phyloP scores from a whole-genome alignment of 1,140 invertebrate species.

The Camponotus vicinus region DNA sequence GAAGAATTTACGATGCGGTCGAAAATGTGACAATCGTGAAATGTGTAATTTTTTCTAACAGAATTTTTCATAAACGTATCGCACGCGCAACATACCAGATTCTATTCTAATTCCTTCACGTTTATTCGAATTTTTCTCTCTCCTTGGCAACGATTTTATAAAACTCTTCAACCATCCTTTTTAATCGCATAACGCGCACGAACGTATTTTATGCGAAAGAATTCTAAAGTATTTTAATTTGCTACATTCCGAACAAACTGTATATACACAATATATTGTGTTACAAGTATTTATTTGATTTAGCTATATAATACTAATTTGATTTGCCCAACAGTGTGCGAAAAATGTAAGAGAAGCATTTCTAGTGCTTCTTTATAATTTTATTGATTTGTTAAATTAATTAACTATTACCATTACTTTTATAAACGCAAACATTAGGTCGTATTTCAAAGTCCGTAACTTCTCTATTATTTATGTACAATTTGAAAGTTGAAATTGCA shows the following conservation, averaged over 20 bases:
- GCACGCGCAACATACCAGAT: background rate
- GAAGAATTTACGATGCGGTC: background rate
- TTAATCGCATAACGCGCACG: background rate
- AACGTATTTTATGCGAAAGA: background rate
- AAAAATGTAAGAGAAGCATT: too few species aligned
- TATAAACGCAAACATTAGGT: background rate
- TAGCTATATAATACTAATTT: background rate
- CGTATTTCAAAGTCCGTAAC: background rate
- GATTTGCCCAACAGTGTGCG: background rate
- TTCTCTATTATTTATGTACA: background rate
- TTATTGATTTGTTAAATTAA: background rate
- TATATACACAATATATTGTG: background rate
- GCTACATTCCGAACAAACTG: background rate
- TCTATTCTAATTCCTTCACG: background rate
- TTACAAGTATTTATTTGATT: background rate
- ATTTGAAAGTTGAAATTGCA: background rate
- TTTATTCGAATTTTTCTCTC: background rate
- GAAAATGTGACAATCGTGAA: constrained; percentile 20
- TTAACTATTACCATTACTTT: background rate
- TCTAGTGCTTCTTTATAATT: background rate
- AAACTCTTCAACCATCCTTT: background rate
- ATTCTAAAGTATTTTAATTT: background rate
- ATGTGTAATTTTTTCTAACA: background rate
- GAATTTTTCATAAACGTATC: constrained; percentile 19
- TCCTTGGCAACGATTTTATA: background rate